A percentile compares a stretch with the other conserved stretches of the same genome.
These are phyloP conservation scores for Halisarca cf. caerulea DNA, from an alignment of 37 sponge, comb jelly and placozoan species.

Conservation along the genomic window DNA sequence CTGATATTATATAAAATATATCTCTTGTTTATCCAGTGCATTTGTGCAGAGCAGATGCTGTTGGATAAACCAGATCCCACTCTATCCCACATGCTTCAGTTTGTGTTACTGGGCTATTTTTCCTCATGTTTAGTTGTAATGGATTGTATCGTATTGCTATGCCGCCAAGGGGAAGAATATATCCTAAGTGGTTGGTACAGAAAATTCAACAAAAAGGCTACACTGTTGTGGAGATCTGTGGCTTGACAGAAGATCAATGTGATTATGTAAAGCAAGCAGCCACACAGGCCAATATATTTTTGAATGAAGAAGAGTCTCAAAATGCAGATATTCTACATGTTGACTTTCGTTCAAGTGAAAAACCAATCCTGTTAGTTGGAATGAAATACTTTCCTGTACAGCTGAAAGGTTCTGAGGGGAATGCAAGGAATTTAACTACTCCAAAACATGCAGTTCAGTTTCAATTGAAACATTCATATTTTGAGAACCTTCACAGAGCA, in stretches of 20 bases:
- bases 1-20: not conserved
- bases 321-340: not conserved
- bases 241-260: conserved; percentile 3
- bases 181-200: not conserved
- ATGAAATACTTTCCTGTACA: no score
- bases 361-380: not conserved
- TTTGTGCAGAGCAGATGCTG: no score
- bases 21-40: no score
- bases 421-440: no score
- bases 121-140: conserved; percentile 33
- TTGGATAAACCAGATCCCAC: no score
- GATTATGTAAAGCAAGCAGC: conserved; percentile 26
- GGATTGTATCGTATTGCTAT: conserved; percentile 5
- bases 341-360: no score
- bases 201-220: not conserved
- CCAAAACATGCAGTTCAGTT: not conserved
- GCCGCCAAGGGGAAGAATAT: not conserved
- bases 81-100: no score
- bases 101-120: no score
- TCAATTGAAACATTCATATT: conserved; percentile 39
- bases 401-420: no score
- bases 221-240: not conserved
- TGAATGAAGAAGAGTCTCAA: not conserved
- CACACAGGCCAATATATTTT: not conserved
- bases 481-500: conserved; percentile 30